phyloP scores from a whole-genome alignment of 2,113 vertebrate genomes.

The Bostrychus sinensis region DNA sequence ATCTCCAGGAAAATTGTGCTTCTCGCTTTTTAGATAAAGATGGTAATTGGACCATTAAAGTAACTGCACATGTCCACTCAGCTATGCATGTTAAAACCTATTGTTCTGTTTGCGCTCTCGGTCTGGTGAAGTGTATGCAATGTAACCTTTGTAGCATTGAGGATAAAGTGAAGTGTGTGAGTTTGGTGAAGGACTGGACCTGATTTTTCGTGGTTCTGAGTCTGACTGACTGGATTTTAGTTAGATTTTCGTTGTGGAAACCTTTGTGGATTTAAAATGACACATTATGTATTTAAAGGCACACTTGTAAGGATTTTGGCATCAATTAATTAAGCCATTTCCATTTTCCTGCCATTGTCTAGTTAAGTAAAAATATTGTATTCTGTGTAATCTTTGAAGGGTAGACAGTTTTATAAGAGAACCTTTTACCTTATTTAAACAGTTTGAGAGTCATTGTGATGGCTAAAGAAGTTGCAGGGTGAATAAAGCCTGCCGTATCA shows the following conservation, averaged over 20 bases:
- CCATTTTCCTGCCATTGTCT: too few relatives aligned
- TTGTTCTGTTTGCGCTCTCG: constrained; percentile 17
- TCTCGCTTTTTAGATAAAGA: constrained; percentile 1
- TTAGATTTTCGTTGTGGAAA: constrained; percentile 22
- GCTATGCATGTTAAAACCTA: constrained; percentile 24
- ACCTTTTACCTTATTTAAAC: too few relatives aligned
- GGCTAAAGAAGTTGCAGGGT: too few relatives aligned
- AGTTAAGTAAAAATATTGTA: too few relatives aligned
- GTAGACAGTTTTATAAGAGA: too few relatives aligned
- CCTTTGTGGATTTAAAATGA: constrained; percentile 26
- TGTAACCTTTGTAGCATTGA: constrained; percentile 29
- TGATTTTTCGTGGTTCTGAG: constrained; percentile 13
- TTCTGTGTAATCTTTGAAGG: too few relatives aligned
- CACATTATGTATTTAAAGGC: constrained; percentile 21
- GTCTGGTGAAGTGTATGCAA: constrained; percentile 25
- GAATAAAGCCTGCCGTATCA: too few relatives aligned
- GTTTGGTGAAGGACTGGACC: constrained; percentile 4
- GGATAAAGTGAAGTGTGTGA: constrained; percentile 13
- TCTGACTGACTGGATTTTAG: constrained; percentile 1
- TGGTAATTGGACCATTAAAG: constrained; percentile 19
- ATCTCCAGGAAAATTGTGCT: background rate
- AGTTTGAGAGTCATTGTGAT: too few relatives aligned
- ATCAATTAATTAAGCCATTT: too few relatives aligned
- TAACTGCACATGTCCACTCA: constrained; percentile 20
- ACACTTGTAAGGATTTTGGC: background rate